Conservation (phyloP, 2,888 invertebrate genomes). For the Hylaea fasciaria region DNA sequence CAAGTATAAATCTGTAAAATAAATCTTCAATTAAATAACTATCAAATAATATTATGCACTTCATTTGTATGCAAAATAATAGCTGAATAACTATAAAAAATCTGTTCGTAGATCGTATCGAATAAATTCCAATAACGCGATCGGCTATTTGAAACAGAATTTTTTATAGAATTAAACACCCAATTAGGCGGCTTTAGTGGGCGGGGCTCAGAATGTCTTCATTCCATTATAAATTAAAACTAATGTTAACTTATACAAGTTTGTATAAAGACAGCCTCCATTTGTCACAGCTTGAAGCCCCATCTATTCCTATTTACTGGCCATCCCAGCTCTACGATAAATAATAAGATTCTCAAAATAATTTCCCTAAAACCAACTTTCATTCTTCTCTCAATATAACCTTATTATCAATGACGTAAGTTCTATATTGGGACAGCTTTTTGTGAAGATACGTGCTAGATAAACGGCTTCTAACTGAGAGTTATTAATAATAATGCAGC, state of each 20-base stretch:
- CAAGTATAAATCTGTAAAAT: too few species aligned
- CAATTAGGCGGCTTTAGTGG: conserved; percentile 65
- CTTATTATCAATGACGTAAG: conserved; percentile 46
- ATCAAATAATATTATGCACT: conserved; percentile 17
- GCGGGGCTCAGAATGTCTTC: conserved; percentile 73
- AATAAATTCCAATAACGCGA: conserved; percentile 55
- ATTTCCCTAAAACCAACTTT: conserved; percentile 58
- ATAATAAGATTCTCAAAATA: conserved; percentile 71
- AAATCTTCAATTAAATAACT: conserved; percentile 14
- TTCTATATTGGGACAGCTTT: conserved; percentile 34
- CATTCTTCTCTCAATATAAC: conserved; percentile 36
- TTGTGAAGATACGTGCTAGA: conserved; percentile 44
- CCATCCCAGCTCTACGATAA: conserved; percentile 64
- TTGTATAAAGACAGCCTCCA: conserved; percentile 62
- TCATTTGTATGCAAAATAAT: conserved; percentile 21
- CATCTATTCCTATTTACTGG: conserved; percentile 70
- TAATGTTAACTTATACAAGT: conserved; percentile 71
- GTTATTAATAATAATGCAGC: conserved; percentile 60
- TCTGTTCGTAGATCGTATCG: conserved; percentile 38
- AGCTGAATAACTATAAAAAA: conserved; percentile 24
- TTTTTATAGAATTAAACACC: conserved; percentile 62
- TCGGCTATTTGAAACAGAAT: conserved; percentile 51
- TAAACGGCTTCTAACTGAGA: conserved; percentile 56
- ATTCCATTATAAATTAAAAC: conserved; percentile 74
- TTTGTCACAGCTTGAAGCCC: conserved; percentile 78